Conservation (phyloP, 1,140 invertebrate genomes). For the Drosophila setifemur region DNA sequence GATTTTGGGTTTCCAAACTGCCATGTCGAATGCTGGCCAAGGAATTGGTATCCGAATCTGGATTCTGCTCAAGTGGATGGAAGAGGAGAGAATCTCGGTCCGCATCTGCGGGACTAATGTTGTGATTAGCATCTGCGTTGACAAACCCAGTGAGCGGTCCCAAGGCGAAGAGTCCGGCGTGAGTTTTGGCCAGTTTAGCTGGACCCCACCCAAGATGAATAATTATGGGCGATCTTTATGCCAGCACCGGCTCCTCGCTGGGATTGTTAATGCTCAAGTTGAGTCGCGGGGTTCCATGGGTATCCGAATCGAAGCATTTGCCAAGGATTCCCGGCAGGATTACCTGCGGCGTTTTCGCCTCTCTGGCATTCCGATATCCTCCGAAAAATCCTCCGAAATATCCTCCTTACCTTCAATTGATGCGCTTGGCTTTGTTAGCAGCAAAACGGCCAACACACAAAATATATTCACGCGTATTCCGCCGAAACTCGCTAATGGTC, state of each 20-base stretch:
- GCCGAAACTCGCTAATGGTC: constrained; percentile 82
- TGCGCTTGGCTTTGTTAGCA: constrained; percentile 72
- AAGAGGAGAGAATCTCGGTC: background rate
- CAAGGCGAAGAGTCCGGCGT: constrained; percentile 45
- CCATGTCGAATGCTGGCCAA: constrained; percentile 43
- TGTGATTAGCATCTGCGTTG: constrained; percentile 82
- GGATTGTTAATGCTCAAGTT: constrained; percentile 67
- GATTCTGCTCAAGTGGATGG: constrained; percentile 77
- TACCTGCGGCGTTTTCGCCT: constrained; percentile 68
- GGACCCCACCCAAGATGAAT: constrained; percentile 81
- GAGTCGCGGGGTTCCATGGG: constrained; percentile 14
- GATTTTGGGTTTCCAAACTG: constrained; percentile 35
- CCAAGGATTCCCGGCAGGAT: constrained; percentile 4
- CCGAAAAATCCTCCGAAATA: constrained; percentile 54
- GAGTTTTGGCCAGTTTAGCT: constrained; percentile 5
- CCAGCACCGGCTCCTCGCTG: constrained; percentile 74
- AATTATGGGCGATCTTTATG: constrained; percentile 82
- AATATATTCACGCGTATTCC: constrained; percentile 81
- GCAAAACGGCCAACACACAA: constrained; percentile 25
- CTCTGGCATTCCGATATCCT: constrained; percentile 73
- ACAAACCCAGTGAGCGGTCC: constrained; percentile 78
- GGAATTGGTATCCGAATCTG: constrained; percentile 3
- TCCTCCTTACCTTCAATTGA: constrained; percentile 67
- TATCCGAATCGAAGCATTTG: background rate
- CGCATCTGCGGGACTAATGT: constrained; percentile 72